phyloP scores from a whole-genome alignment of 2,888 invertebrate genomes.

The Elysia crispata region DNA sequence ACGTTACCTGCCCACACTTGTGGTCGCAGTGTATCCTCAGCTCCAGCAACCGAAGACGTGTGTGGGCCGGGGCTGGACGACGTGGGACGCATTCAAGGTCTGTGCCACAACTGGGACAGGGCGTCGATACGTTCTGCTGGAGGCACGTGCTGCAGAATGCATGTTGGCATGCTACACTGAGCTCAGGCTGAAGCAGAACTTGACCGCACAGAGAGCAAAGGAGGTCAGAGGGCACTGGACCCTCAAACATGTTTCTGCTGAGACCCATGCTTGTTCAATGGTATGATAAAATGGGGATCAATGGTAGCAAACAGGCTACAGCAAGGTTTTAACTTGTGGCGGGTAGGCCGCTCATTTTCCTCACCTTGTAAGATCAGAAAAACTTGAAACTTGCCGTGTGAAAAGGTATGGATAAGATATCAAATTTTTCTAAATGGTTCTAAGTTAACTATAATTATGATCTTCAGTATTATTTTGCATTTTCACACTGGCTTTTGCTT shows the following conservation, averaged over 20 bases:
- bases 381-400: no score
- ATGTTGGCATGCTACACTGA: conserved; percentile 58
- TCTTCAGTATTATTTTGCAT: no score
- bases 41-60: conserved; percentile 59
- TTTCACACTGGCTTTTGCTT: no score
- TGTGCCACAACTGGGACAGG: conserved; percentile 60
- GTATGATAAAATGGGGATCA: not conserved
- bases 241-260: conserved; percentile 58
- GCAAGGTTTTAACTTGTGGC: no score
- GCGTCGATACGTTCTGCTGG: conserved; percentile 45
- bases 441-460: no score
- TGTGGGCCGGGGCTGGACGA: conserved; percentile 52
- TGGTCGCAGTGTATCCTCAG: conserved; percentile 59
- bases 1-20: conserved; percentile 58
- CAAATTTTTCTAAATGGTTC: no score
- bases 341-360: no score
- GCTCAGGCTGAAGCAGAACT: conserved; percentile 64
- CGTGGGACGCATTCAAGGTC: conserved; percentile 44
- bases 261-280: conserved; percentile 57
- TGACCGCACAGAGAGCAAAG: conserved; percentile 61
- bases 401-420: no score
- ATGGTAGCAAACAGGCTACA: not conserved
- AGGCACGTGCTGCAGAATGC: conserved; percentile 63
- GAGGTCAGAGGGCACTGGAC: conserved; percentile 56
- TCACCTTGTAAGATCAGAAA: no score